Evolutionary conservation across 2,797 vertebrate species (phyloP), one percentile per base, ranked within the genome.

Genomic region (Semotilus atromaculatus): DNA sequence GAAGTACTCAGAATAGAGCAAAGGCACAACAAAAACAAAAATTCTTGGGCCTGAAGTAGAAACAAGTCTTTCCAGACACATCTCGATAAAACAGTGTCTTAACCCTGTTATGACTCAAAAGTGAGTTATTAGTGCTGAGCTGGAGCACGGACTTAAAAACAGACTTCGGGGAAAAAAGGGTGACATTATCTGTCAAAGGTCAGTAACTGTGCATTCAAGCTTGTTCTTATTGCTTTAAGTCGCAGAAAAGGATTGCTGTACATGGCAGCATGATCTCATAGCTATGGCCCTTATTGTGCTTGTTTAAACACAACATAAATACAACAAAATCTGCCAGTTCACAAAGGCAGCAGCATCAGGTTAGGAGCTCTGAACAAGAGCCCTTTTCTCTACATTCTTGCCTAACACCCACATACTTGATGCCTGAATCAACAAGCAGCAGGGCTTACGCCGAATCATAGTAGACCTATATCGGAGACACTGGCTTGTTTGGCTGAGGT

Each of bases 1-100:
- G 91, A 98, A 97, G 91, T 66, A 72, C 81, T 81, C 38, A 75
- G 82, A 86, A 82, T 29, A 55, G 38, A 31, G 31, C n/a, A n/a
- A 53, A 80, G 31, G 66, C 31, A 72, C 21, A 48, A 45, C 38
- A 71, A 62, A 5, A 77, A 78, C 13, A 62, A 62, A 79, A 72
- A 72, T 38, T 9, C 75, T 48, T 72, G 34, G 29, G 53, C 29
- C 29, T 85, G 34, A 79, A 78, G 58, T 67, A 70, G 62, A 36
- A 84, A 70, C 62, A 79, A 45, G 23, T 64, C 58, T 72, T 82
- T 88, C 62, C 80, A 77, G 55, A 66, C 36, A 51, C 26, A 79
- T 60, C 51, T 51, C 4, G 19, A 67, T 64, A 80, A 76, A 76
- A 80, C 73, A 86, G 51, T 13, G 36, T 80, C 53, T 19, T 77